Base-by-base conservation (phyloP, 2,797 vertebrate genomes). In the Alauda arvensis region DNA sequence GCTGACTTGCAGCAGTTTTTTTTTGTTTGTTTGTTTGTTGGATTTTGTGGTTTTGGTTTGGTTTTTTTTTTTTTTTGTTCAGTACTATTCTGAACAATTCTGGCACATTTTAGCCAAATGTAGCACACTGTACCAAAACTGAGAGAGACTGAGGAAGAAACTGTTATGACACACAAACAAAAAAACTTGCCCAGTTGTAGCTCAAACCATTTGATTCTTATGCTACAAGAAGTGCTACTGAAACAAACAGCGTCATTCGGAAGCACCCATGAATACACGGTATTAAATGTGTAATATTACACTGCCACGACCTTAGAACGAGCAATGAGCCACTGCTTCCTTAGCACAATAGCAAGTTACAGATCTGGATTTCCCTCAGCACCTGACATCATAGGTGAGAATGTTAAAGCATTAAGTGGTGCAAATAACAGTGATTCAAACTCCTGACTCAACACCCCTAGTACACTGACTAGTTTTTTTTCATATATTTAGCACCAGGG, bases 61-160 rank as follows among this genome's bases (percentile, higher is more conserved):
- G 5, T 33, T 53, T 33, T 29, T n/a, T 34, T 33, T 53, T 33
- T 29, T n/a, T 34, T 55, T 61, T 12, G 5, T 42, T 83, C 16
- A n/a, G 46, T 43, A 40, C 21, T 39, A 34, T 12, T 42, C 77
- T 43, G 40, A 89, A 76, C 29, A 78, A 60, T 57, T 78, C 63
- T 61, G 51, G 48, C 83, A 72, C 63, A 85, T 81, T 87, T 85
- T 77, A 72, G 62, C 65, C 85, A 84, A 91, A 80, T 12, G 61
- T 76, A 81, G 49, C 65, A 86, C 68, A 26, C 2, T 34, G n/a
- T 42, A 88, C 15, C 37, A 84, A 78, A 89, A 72, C 57, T 45
- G 68, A 87, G 59, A 80, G 37, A 31, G 10, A 40, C 18, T 10
- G 43, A 89, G 18, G 31, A 76, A 66, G 57, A 89, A 80, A 83